Percentiles rank a stretch among this genome's conserved stretches.
Conservation (phyloP, 2,797 vertebrate genomes). For the Tenualosa ilisha region DNA sequence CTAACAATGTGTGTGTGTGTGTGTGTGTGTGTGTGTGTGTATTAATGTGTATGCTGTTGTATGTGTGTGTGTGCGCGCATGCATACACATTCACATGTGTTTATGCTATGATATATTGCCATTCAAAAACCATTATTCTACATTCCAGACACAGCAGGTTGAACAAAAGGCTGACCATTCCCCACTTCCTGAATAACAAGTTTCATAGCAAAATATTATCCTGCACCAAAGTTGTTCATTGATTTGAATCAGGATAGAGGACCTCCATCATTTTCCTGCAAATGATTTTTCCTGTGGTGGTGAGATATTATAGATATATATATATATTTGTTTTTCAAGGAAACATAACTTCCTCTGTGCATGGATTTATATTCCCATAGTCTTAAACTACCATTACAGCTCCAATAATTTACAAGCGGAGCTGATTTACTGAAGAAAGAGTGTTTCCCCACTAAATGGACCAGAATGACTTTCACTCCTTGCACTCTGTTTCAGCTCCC, state of each 20-base stretch:
- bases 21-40: conserved; percentile 2
- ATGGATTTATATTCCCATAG: conserved; percentile 46
- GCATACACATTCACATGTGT: conserved; percentile 49
- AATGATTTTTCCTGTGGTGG: conserved; percentile 26
- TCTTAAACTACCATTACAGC: conserved; percentile 42
- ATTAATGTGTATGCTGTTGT: neutral
- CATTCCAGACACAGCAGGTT: conserved; percentile 58
- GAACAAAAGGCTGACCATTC: conserved; percentile 58
- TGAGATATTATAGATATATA: conserved; percentile 34
- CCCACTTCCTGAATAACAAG: conserved; percentile 67
- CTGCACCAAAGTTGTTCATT: conserved; percentile 55
- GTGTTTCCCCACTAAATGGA: conserved; percentile 24
- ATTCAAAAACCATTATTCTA: conserved; percentile 61
- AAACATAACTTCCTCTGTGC: conserved; percentile 42
- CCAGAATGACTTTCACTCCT: conserved; percentile 29
- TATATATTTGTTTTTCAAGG: conserved; percentile 27
- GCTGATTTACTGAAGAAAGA: conserved; percentile 33
- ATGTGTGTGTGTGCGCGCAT: conserved; percentile 11
- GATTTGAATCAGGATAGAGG: conserved; percentile 62
- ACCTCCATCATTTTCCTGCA: conserved; percentile 42
- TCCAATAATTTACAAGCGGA: conserved; percentile 48
- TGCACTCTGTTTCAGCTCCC: conserved; percentile 31
- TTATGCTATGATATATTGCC: conserved; percentile 62
- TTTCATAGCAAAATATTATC: conserved; percentile 69
- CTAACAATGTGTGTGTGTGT: neutral